Evolutionary conservation across 37 sponge, comb jelly and placozoan species (phyloP), one percentile per base, ranked within the genome.

Genomic region (Ephydatia muelleri): DNA sequence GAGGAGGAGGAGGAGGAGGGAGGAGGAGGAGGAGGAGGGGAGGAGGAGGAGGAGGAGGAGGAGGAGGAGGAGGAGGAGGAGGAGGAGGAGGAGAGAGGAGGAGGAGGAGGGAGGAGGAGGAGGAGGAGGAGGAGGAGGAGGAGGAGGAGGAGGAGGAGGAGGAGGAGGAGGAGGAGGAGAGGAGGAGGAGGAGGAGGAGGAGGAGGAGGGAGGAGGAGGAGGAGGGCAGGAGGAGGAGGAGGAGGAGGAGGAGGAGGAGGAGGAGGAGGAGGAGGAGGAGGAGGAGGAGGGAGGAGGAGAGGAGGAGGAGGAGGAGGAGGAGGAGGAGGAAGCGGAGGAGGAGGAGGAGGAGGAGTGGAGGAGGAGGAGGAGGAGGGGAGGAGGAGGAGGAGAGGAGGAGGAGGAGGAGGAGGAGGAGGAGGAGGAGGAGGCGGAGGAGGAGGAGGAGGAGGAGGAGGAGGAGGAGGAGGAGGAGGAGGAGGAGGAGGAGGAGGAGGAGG

Each of bases 191-290:
- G 3, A 30, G 33, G 75, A 12, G 75, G 33, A 14, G 75, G 35
- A 14, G 75, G 75, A 14, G 35, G 35, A 14, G 75, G n/a, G 75
- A 14, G 37, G 75, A 25, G 75, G 75, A 30, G 35, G 33, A 30
- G 75, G 75, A 73, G 75, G 75, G 35, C 36, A 30, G 35, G 33
- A 30, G 75, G 75, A 73, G 66, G 75, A 30, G 32, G 75, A 12
- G 75, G 75, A 14, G 37, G 75, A 25, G 75, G 75, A 30, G 35
- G 33, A 30, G 75, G 75, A 73, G 75, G 75, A 30, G 75, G 32
- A 73, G 75, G 75, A 30, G 75, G 31, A 65, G 66, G 66, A 65
- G 66, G 35, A 30, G 35, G 33, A 30, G 75, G 4, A 12, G 35
- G 75, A 73, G 75, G 37, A 30, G 33, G 75, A 12, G 75, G 33